Evolutionary conservation across 2,797 vertebrate species (phyloP).

Genomic region (Gallinago stenura): DNA sequence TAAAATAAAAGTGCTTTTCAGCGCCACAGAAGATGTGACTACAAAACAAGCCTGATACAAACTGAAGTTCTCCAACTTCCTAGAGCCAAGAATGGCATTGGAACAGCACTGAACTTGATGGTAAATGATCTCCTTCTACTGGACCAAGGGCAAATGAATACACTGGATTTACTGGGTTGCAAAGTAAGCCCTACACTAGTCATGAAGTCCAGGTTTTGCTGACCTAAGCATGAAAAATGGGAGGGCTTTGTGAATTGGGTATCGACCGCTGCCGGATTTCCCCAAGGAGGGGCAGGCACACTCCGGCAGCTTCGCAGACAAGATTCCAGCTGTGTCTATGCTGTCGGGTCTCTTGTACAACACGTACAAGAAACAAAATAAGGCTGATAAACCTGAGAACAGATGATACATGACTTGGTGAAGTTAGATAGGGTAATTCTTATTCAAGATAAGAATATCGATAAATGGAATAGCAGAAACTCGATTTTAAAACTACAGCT

Average conservation of each 20-base stretch:
- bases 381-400: background rate
- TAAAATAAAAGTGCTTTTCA: slow-evolving; percentile 20
- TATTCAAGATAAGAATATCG: background rate
- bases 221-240: background rate
- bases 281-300: background rate
- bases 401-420: background rate
- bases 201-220: background rate
- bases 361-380: background rate
- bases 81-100: background rate
- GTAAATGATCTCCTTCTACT: background rate
- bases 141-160: background rate
- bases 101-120: background rate
- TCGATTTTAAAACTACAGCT: background rate
- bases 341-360: background rate
- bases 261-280: rapidly evolving
- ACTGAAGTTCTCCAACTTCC: background rate
- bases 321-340: background rate
- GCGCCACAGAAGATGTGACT: background rate
- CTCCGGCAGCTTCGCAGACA: background rate
- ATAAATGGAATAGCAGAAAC: background rate
- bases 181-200: background rate
- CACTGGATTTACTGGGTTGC: background rate
- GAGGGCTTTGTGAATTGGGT: background rate
- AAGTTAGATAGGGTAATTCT: background rate
- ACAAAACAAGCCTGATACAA: background rate